Percentiles rank a stretch among this genome's conserved stretches.
phyloP scores from a whole-genome alignment of 2,797 vertebrate genomes.

The Calcarius lapponicus region DNA sequence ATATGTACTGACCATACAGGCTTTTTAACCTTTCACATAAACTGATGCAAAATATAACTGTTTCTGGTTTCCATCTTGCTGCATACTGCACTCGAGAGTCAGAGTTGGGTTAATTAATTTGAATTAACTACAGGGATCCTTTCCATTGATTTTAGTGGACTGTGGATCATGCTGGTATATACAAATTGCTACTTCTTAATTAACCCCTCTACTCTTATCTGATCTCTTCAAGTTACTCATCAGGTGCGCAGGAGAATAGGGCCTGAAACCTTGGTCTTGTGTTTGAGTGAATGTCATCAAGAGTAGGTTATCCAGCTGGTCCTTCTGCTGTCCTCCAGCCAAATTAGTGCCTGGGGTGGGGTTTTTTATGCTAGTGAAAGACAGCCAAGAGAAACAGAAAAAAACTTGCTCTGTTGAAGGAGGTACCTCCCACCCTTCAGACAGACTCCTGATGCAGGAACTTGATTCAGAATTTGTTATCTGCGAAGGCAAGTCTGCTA shows the following conservation, averaged over 20 bases:
- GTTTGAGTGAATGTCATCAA: background rate
- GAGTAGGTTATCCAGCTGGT: background rate
- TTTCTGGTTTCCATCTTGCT: background rate
- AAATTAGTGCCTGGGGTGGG: background rate
- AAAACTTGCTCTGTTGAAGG: background rate
- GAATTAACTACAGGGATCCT: constrained; percentile 30
- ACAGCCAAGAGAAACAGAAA: background rate
- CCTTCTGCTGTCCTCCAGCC: background rate
- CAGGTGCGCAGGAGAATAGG: background rate
- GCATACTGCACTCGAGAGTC: background rate
- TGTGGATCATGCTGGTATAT: background rate
- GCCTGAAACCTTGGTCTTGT: background rate
- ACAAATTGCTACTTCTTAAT: constrained; percentile 42
- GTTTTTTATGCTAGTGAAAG: background rate
- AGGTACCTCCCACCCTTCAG: background rate
- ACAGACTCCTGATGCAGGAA: background rate
- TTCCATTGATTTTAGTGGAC: constrained; percentile 20
- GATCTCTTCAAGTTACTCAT: constrained; percentile 18
- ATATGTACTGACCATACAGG: background rate
- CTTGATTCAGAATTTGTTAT: background rate
- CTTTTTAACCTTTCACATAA: background rate
- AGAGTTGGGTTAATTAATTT: constrained; percentile 38
- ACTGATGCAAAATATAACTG: background rate
- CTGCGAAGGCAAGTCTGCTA: background rate
- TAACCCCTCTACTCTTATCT: constrained; percentile 26